phyloP scores from a whole-genome alignment of 2,113 vertebrate species.

The Saccopteryx leptura region DNA sequence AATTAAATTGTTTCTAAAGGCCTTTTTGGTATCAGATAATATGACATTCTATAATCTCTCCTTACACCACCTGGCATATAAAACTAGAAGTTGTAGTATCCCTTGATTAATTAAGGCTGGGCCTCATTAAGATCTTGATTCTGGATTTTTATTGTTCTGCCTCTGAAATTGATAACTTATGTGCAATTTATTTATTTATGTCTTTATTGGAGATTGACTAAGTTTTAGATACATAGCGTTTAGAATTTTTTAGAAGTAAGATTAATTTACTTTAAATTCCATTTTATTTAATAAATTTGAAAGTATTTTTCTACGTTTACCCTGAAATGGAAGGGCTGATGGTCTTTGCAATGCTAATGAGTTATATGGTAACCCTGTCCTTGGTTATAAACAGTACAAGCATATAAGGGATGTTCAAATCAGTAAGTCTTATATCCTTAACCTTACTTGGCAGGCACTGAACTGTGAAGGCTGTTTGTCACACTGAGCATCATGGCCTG shows the following conservation, averaged over 20 bases:
- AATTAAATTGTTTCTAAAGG: conserved; percentile 34
- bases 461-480: conserved; percentile 17
- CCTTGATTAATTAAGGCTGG: conserved; percentile 36
- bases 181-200: conserved; percentile 39
- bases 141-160: background rate
- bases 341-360: conserved; percentile 27
- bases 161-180: background rate
- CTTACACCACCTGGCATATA: background rate
- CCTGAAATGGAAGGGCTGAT: conserved; percentile 24
- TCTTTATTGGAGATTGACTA: background rate
- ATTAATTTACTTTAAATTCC: conserved; percentile 29
- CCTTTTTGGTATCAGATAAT: background rate
- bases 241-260: background rate
- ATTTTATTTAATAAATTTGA: background rate
- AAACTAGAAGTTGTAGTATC: conserved; percentile 22
- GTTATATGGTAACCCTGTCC: background rate
- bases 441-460: background rate
- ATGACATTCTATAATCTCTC: conserved; percentile 4
- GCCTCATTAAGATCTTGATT: background rate
- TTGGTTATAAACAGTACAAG: conserved; percentile 12
- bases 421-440: background rate
- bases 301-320: conserved; percentile 16
- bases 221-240: background rate
- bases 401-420: background rate
- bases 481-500: background rate